Evolutionary conservation across 2,797 vertebrate species (phyloP), one percentile per base, ranked within the genome.

Genomic region (Glyptemys insculpta): DNA sequence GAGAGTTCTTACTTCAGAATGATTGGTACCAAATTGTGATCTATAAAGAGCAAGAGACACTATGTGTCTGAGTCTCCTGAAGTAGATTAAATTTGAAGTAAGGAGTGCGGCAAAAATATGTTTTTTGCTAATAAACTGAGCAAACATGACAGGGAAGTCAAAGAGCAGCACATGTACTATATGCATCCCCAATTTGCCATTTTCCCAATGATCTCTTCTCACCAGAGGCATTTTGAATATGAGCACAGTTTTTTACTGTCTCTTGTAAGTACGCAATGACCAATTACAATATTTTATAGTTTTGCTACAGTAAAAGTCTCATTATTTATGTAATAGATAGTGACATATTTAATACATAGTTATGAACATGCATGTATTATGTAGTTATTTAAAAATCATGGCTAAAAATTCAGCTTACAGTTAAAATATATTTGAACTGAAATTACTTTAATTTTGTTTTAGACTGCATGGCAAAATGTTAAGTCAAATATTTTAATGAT

Each of bases 101-200:
- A 96, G 91, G 91, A 91, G 85, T 86, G 91, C 85, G 93, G 92
- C 15, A 50, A 79, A 96, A 95, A 81, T 96, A 89, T 86, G 82
- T 92, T 95, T 97, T 59, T 90, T 92, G 74, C 84, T 97, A 84
- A 95, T 92, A 96, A 96, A 81, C 50, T 92, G 95, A 97, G 80
- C 83, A 83, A 74, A 97, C 94, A 93, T 85, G 97, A 97, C 97
- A 96, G 85, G 88, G 92, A 93, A 96, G 95, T 95, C 95, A 90
- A 86, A 72, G 37, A 5, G 87, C 84, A 59, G 29, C 90, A 76
- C 37, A 57, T 0, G 41, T 68, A 44, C n/a, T 27, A 86, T 86
- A 86, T 5, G 5, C 59, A 85, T 86, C 94, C 91, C 91, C 95
- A 81, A 4, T 89, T 94, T 96, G 93, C 93, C 52, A 41, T 96